Evolutionary conservation across 2,113 vertebrate genomes (phyloP), one percentile per base, ranked within the genome.

Genomic region (western clawed frog (Xenopus tropicalis)): DNA sequence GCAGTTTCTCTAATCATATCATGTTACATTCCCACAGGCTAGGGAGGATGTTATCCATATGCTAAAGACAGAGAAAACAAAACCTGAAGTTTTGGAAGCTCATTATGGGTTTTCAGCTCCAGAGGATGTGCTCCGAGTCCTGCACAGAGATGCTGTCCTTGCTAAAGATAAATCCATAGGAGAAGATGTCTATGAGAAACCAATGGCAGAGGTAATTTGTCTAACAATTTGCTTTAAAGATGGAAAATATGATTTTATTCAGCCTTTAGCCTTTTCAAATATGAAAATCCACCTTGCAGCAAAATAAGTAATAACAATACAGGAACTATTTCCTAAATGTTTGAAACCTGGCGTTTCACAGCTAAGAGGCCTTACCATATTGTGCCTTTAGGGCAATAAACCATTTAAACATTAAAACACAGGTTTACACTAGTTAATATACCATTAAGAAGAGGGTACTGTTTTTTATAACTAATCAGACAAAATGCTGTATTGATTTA

Each of bases 21-120:
- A 67, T 58, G 59, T 76, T 88, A 65, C 46, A 79, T 77, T 72
- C 62, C 74, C 78, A 77, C 88, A 98, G 97, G 97, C 97, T 78
- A 90, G 96, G 72, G 97, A 99, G 66, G 96, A 99, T 84, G 87
- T 98, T 81, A 98, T 99, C 82, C 84, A 92, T 67, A 91, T 98
- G 91, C 81, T 99, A 87, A 93, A 91, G 87, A 90, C 94, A 0
- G 93, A 94, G 78, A 91, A 86, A 83, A 91, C 90, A 29, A 86
- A 89, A 17, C 93, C 95, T 0, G 93, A 95, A 84, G 82, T 84
- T 76, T 86, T 98, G 82, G 96, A 98, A 85, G 94, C 95, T 66
- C 94, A 94, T 25, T 99, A 99, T 4, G 97, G 94, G 25, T 93
- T 90, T 1, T 90, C 93, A 0, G 84, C 80, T 66, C 94, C 97